Evolutionary conservation across 2,113 vertebrate species (phyloP).

Genomic region (Dasyurus viverrinus): DNA sequence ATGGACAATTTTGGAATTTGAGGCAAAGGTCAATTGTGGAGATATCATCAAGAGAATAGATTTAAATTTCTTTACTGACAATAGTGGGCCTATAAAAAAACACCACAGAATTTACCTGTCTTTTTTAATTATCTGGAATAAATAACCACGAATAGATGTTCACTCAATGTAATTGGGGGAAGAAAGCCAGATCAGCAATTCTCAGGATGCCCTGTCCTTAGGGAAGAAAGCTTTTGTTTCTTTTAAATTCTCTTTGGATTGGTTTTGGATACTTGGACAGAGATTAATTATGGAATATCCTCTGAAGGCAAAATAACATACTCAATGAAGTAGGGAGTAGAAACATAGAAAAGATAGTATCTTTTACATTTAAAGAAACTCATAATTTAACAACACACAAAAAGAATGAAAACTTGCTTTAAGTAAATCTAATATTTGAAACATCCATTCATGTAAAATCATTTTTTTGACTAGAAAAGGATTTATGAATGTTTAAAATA

Average conservation of each 20-base stretch:
- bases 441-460: conserved; percentile 13
- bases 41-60: conserved; percentile 31
- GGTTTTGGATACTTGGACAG: background rate
- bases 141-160: background rate
- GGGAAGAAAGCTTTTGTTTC: background rate
- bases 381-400: background rate
- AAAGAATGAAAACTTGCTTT: background rate
- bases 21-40: conserved; percentile 55
- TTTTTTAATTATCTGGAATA: conserved; percentile 25
- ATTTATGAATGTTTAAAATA: background rate
- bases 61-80: conserved; percentile 1
- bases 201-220: background rate
- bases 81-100: conserved; percentile 15
- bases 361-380: background rate
- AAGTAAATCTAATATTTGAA: conserved; percentile 41
- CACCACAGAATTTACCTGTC: background rate
- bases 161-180: background rate
- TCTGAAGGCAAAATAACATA: background rate
- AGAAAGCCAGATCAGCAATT: background rate
- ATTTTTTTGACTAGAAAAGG: background rate
- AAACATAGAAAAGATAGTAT: background rate
- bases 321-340: conserved; percentile 1
- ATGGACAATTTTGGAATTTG: conserved; percentile 51
- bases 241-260: conserved; percentile 16
- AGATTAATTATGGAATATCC: background rate